phyloP scores from a whole-genome alignment of 2,797 vertebrate species.

The Nothura maculosa region DNA sequence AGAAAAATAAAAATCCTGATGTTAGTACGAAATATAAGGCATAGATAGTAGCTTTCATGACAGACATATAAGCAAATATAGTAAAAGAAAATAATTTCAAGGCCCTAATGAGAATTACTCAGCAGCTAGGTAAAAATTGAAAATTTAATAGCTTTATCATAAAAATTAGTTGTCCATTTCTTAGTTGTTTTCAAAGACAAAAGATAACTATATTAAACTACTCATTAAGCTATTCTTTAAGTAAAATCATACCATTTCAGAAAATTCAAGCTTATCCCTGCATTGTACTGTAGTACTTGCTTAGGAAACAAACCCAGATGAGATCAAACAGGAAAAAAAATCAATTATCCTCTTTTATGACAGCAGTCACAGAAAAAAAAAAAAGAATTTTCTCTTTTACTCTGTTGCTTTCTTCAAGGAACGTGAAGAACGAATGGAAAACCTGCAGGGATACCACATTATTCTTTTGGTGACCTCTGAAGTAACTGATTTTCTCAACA shows the following conservation, averaged over 20 bases:
- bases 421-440: background rate
- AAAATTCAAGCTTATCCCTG: background rate
- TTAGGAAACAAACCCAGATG: background rate
- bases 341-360: background rate
- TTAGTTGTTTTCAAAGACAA: background rate
- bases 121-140: background rate
- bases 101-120: background rate
- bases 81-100: background rate
- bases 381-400: background rate
- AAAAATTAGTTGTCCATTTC: background rate
- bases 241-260: background rate
- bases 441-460: background rate
- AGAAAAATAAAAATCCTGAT: background rate
- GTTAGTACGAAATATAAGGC: background rate
- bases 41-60: background rate
- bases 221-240: background rate
- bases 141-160: background rate
- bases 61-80: rapidly evolving
- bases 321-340: background rate
- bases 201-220: background rate
- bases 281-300: background rate
- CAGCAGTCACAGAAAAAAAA: background rate
- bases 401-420: background rate
- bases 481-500: background rate
- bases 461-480: background rate